Conservation (phyloP, 2,797 vertebrate species). For the Sarcophilus harrisii region DNA sequence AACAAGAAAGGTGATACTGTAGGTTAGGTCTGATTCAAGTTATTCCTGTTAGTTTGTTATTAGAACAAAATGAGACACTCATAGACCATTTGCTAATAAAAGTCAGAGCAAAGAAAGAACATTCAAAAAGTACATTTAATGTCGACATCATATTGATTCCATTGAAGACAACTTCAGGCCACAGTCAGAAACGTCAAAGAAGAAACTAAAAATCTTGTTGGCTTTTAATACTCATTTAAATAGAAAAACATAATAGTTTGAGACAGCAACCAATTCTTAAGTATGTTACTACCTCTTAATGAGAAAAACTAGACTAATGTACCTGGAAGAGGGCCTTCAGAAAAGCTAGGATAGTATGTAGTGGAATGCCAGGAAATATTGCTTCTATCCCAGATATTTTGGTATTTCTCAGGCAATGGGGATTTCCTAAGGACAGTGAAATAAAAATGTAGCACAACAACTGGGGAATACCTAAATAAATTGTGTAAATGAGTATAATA, state of each 20-base stretch:
- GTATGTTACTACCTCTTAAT: neutral
- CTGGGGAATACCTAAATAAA: neutral
- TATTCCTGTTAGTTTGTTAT: neutral
- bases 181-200: neutral
- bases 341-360: neutral
- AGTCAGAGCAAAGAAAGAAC: neutral
- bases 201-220: neutral
- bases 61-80: neutral
- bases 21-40: neutral
- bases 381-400: neutral
- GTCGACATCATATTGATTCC: neutral
- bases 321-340: neutral
- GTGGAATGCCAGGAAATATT: neutral
- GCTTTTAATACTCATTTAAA: neutral
- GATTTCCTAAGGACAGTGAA: neutral
- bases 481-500: neutral
- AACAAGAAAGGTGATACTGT: neutral
- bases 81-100: neutral
- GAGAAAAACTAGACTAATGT: neutral
- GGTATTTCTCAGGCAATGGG: neutral
- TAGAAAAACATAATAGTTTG: neutral
- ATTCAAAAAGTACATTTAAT: neutral
- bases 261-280: neutral
- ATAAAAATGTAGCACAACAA: neutral
- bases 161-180: neutral